Percentiles rank a stretch among this genome's conserved stretches.
These are phyloP conservation scores for Forbesichthys agassizii DNA, from an alignment of 2,113 vertebrate species.

Conservation along the genomic window DNA sequence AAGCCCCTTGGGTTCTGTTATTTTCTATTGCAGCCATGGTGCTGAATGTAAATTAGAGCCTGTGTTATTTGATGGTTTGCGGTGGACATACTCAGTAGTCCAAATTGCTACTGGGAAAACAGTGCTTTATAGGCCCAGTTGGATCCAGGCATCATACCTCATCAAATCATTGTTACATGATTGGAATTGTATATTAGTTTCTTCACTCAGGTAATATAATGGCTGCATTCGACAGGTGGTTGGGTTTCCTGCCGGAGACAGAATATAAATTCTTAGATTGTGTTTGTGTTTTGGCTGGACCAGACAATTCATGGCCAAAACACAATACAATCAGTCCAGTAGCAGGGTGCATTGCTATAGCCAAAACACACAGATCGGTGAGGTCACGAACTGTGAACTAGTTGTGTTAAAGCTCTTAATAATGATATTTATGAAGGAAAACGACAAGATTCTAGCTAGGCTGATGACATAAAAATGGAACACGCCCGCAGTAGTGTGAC, in stretches of 20 bases:
- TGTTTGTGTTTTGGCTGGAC: not conserved
- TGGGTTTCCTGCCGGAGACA: not conserved
- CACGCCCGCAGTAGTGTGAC: constrained; percentile 50
- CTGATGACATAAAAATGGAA: constrained; percentile 17
- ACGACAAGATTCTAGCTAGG: constrained; percentile 23
- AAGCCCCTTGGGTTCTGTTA: constrained; percentile 25
- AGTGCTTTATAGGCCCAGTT: not conserved
- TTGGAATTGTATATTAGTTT: constrained; percentile 22
- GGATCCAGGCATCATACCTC: not conserved
- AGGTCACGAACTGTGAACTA: not conserved
- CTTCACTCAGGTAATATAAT: not conserved
- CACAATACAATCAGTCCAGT: not conserved
- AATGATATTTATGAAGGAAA: too few relatives aligned
- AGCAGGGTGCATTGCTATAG: not conserved
- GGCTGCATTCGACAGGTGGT: constrained; percentile 11
- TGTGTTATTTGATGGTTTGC: constrained; percentile 21
- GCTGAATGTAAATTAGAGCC: constrained; percentile 37
- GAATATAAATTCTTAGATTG: not conserved
- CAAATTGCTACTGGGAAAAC: not conserved
- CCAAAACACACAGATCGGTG: not conserved
- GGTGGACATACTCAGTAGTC: constrained; percentile 2
- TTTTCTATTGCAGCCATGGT: constrained; percentile 36
- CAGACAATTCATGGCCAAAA: not conserved
- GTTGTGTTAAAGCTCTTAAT: not conserved
- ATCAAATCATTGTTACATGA: constrained; percentile 11